Evolutionary conservation across 2,113 vertebrate genomes (phyloP).

Genomic region (Podarcis raffonei): DNA sequence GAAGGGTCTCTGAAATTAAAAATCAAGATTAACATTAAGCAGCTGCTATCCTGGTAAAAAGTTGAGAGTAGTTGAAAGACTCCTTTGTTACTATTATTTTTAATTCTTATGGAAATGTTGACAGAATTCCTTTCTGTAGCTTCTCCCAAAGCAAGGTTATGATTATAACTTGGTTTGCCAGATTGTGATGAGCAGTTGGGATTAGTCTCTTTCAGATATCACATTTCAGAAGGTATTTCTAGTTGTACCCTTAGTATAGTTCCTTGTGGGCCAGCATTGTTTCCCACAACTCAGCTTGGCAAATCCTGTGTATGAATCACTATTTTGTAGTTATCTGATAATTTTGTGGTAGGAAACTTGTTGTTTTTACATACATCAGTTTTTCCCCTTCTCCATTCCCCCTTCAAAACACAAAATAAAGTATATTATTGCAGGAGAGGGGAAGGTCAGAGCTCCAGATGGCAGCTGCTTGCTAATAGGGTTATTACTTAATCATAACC

Average conservation of each 20-base stretch:
- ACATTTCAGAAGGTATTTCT: slow-evolving; percentile 16
- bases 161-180: slow-evolving; percentile 45
- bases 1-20: not conserved
- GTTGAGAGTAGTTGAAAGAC: slow-evolving; percentile 2
- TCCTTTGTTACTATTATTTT: not conserved
- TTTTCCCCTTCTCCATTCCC: slow-evolving; percentile 12
- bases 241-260: slow-evolving; percentile 1
- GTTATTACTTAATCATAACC: slow-evolving; percentile 33
- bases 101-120: slow-evolving; percentile 17
- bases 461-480: slow-evolving; percentile 3
- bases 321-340: slow-evolving; percentile 25
- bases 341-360: not conserved
- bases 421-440: not conserved
- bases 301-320: not conserved
- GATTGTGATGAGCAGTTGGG: slow-evolving; percentile 21
- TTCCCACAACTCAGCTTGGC: slow-evolving; percentile 12
- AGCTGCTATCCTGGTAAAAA: not conserved
- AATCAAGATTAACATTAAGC: not conserved
- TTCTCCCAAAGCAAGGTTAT: slow-evolving; percentile 35
- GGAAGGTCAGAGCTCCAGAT: not conserved
- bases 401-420: not conserved
- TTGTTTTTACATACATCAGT: not conserved
- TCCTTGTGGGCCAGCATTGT: not conserved
- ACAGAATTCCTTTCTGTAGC: not conserved
- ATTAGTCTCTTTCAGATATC: not conserved